These are phyloP conservation scores for Stegostoma tigrinum DNA, from an alignment of 2,113 vertebrate genomes.

Conservation along the genomic window DNA sequence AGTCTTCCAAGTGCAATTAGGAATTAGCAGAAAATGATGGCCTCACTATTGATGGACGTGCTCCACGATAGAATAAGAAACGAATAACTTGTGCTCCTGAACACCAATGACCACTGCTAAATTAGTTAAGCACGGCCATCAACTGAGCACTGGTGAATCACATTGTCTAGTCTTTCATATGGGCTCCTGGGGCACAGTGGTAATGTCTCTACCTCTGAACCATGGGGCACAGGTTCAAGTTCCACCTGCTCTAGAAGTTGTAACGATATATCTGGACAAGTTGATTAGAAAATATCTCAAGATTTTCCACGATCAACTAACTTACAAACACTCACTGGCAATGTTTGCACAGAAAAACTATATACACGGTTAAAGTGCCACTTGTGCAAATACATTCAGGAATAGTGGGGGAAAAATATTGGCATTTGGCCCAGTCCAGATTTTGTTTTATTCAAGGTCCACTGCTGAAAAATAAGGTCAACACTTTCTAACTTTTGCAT, in stretches of 20 bases:
- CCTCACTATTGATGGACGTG: neutral
- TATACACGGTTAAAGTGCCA: neutral
- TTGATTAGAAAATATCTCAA: neutral
- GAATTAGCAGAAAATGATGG: neutral
- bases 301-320: neutral
- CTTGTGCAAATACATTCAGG: neutral
- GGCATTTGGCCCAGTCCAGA: neutral
- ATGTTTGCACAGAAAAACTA: neutral
- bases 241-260: no score
- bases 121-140: neutral
- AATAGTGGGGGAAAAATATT: neutral
- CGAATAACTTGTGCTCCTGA: neutral
- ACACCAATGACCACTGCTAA: neutral
- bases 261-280: no score
- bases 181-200: no score
- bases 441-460: neutral
- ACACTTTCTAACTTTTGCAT: conserved; percentile 23
- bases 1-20: neutral
- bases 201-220: no score
- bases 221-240: no score
- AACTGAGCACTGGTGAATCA: neutral
- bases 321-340: neutral
- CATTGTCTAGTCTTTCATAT: no score
- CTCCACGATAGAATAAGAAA: neutral
- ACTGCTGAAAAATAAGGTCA: conserved; percentile 25